A percentile compares a stretch with the other conserved stretches of the same genome.
These are phyloP conservation scores for Nyctereutes procyonoides DNA, from an alignment of 2,113 vertebrate genomes.

Conservation along the genomic window DNA sequence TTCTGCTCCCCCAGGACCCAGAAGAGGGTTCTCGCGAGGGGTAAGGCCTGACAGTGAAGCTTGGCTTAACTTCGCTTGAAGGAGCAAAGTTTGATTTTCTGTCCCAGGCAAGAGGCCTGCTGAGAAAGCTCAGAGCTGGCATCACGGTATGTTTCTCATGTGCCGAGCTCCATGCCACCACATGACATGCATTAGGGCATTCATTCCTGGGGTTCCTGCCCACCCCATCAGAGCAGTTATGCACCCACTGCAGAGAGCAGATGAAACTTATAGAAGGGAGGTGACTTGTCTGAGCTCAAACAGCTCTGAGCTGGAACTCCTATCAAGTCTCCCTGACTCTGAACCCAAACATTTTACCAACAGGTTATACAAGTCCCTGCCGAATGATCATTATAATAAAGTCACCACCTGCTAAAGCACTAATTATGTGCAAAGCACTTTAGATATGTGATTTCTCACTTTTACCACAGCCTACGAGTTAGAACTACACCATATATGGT, in stretches of 20 bases:
- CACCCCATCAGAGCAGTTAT: too few relatives aligned
- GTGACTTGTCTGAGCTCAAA: neutral
- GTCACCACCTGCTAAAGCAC: neutral
- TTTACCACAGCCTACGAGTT: neutral
- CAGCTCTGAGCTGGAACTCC: neutral
- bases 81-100: neutral
- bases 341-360: neutral
- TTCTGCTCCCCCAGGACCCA: neutral
- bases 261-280: neutral
- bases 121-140: neutral
- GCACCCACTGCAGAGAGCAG: neutral
- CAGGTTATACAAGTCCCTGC: neutral
- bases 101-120: neutral
- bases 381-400: neutral
- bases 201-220: neutral
- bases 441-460: neutral
- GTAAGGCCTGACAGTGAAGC: neutral
- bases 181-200: too few relatives aligned
- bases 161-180: neutral
- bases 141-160: fast-evolving
- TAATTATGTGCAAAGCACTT: neutral
- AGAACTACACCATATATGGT: neutral
- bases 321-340: neutral
- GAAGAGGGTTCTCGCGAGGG: neutral
- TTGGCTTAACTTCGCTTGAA: neutral